Evolutionary conservation across 2,888 invertebrate species (phyloP), one percentile per base, ranked within the genome.

Genomic region (Andrena hattorfiana): DNA sequence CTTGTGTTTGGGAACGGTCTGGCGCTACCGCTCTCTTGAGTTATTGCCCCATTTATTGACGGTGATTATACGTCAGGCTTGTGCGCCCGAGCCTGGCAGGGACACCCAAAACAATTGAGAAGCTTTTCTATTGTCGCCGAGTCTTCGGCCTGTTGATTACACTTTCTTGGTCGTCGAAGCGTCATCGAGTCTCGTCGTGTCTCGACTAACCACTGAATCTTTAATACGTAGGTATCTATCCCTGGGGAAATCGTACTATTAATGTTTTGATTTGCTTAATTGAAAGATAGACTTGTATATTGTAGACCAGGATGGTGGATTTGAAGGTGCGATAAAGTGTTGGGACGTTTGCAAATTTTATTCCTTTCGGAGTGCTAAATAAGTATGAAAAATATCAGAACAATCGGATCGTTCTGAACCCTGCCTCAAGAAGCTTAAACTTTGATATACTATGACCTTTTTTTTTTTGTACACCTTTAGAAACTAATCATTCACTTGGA

Each of bases 11-110:
- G 28, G 62, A 74, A 82, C 67, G 62, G 63, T 6, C 66, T 28
- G 72, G 77, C 68, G 77, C 77, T 75, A 74, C 77, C 23, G 66
- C 20, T 48, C 54, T 67, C 42, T 54, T 42, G 26, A 56, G 48
- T 51, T 75, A 64, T 48, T 72, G 60, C 63, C 72, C 64, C 68
- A 23, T 75, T 83, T 76, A 69, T 59, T 23, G 63, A 48, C 59
- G 16, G n/a, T 66, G 56, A 73, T 80, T 80, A 64, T 69, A 51
- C 60, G 68, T 59, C 82, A 71, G 75, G 71, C 68, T 83, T 76
- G 60, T 26, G 56, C 10, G 64, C 32, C 2, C 28, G 30, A 32
- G 5, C 20, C 54, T 10, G 20, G 7, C 54, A 10, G 56, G 49
- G 48, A 49, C 23, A 28, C 28, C 23, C 5, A 16, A n/a, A 63